A percentile compares a stretch with the other conserved stretches of the same genome.
These are phyloP conservation scores for Harpagifer antarcticus DNA, from an alignment of 2,797 vertebrate species.

Conservation along the genomic window DNA sequence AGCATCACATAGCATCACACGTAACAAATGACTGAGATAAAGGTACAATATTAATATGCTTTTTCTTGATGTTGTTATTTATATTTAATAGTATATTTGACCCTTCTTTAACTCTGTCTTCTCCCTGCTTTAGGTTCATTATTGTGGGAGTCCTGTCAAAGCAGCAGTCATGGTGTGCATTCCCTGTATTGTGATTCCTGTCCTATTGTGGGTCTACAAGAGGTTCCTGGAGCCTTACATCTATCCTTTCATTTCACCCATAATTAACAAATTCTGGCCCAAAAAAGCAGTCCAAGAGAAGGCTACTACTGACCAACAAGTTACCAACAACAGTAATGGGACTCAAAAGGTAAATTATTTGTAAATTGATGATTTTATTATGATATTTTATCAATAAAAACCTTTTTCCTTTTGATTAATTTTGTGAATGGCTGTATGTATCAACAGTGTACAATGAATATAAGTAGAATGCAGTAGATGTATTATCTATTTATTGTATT, in stretches of 20 bases:
- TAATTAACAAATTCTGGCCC: conserved; percentile 88
- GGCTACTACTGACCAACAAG: conserved; percentile 38
- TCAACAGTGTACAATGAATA: neutral
- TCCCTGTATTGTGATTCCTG: conserved; percentile 96
- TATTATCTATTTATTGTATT: neutral
- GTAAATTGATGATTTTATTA: neutral
- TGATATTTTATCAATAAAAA: neutral
- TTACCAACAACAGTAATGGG: conserved; percentile 66
- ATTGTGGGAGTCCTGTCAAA: neutral
- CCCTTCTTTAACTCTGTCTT: neutral
- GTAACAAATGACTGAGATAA: neutral
- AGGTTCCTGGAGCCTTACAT: conserved; percentile 94
- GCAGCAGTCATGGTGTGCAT: conserved; percentile 93
- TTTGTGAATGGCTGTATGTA: neutral
- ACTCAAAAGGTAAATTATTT: conserved; percentile 71
- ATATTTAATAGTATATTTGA: too few relatives aligned
- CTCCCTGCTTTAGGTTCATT: conserved; percentile 33
- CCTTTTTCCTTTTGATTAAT: neutral
- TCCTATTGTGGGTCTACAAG: conserved; percentile 98
- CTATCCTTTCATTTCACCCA: conserved; percentile 91
- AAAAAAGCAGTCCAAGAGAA: conserved; percentile 83
- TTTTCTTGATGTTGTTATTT: neutral
- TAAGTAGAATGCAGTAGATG: neutral
- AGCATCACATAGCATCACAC: too few relatives aligned
- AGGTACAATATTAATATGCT: neutral